These are phyloP conservation scores for Hydrochoerus hydrochaeris DNA, from an alignment of 2,113 vertebrate genomes.

Conservation along the genomic window DNA sequence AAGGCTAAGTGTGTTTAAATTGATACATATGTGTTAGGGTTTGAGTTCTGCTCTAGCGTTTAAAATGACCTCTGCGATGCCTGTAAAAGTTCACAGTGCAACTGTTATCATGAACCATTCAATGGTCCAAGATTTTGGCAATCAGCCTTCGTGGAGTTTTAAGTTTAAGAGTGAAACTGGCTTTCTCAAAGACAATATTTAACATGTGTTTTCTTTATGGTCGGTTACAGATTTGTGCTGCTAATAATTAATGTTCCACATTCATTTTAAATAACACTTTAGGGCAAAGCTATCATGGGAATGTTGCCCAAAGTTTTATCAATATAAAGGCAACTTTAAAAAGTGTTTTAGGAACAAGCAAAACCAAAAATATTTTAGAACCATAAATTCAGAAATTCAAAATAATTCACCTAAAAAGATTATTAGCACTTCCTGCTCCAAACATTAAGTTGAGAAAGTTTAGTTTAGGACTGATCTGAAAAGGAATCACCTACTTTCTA, in stretches of 20 bases:
- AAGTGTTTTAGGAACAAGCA: background rate
- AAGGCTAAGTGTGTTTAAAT: background rate
- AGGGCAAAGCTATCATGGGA: background rate
- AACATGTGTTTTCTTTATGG: background rate
- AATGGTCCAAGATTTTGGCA: background rate
- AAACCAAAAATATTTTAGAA: background rate
- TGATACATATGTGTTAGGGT: background rate
- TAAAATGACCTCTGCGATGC: background rate
- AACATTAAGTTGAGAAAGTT: background rate
- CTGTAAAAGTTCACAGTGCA: background rate
- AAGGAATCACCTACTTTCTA: background rate
- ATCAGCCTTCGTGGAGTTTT: background rate
- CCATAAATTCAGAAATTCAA: background rate
- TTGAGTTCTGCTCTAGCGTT: background rate
- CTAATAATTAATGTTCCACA: background rate
- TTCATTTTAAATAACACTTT: background rate
- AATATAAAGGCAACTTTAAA: background rate
- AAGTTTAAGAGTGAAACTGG: background rate
- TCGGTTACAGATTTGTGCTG: background rate
- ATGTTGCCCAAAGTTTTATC: background rate
- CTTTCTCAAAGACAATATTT: background rate
- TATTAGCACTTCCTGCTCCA: background rate
- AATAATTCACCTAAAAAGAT: background rate
- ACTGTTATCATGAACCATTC: accelerated
- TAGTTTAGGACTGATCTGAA: background rate